Percentiles rank a stretch among this genome's conserved stretches.
Conservation (phyloP, 2,888 invertebrate genomes). For the Octodonta nipae region DNA sequence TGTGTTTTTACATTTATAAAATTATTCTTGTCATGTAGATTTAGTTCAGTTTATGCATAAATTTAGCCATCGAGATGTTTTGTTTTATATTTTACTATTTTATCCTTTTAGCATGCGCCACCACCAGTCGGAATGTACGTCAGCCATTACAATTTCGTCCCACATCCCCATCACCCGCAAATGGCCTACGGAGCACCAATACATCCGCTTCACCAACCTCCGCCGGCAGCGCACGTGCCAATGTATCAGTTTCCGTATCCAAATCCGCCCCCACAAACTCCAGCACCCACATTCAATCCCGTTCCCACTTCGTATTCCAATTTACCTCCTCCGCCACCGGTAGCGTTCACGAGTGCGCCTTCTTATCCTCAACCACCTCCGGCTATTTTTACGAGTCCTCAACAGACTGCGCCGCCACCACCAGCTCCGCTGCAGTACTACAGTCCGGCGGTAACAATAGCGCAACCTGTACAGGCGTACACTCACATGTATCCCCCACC, state of each 20-base stretch:
- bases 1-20: no score
- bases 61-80: no score
- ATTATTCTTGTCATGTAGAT: no score
- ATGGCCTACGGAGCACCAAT: constrained; percentile 40
- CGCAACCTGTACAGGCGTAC: constrained; percentile 14
- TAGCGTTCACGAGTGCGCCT: constrained; percentile 17
- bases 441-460: constrained; percentile 17
- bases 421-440: constrained; percentile 20
- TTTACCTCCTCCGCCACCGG: constrained; percentile 21
- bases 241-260: constrained; percentile 42
- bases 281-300: constrained; percentile 20
- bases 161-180: constrained; percentile 44
- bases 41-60: no score
- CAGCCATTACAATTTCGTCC: constrained; percentile 57
- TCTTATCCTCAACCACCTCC: constrained; percentile 26
- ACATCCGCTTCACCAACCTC: constrained; percentile 37
- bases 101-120: constrained; percentile 30
- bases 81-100: constrained; percentile 3
- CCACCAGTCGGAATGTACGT: constrained; percentile 46
- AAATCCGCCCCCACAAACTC: constrained; percentile 13
- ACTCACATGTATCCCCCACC: constrained; percentile 19
- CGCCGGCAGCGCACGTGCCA: constrained; percentile 38
- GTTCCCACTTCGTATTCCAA: constrained; percentile 19
- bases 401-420: constrained; percentile 13
- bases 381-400: constrained; percentile 19